phyloP scores from a whole-genome alignment of 2,797 vertebrate species.

The Pristis pectinata region DNA sequence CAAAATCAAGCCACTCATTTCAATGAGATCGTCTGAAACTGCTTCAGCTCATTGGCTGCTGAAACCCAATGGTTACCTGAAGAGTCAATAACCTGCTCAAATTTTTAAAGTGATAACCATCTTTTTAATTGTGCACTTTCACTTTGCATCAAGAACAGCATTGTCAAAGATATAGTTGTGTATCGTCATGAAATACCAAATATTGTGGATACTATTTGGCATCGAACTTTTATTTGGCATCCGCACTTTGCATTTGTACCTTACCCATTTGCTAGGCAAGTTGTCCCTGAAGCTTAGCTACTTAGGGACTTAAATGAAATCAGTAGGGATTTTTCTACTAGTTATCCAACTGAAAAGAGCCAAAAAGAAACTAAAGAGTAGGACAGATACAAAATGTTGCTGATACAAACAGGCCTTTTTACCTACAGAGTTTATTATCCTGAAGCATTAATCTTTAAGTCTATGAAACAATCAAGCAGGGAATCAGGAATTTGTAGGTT shows the following conservation, averaged over 20 bases:
- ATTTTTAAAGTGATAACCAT: not conserved
- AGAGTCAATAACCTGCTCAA: not conserved
- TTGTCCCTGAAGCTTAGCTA: not conserved
- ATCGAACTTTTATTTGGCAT: too few relatives aligned
- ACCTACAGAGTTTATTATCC: not conserved
- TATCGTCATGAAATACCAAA: not conserved
- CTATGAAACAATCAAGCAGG: not conserved
- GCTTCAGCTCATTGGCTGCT: not conserved
- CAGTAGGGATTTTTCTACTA: not conserved
- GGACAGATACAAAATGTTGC: not conserved
- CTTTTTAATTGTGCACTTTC: not conserved
- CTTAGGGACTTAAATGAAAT: not conserved
- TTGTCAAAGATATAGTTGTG: not conserved
- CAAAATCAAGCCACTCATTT: not conserved
- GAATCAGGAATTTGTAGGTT: not conserved
- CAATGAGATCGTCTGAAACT: not conserved
- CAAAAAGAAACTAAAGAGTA: not conserved
- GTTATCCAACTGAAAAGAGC: not conserved
- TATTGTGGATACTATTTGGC: not conserved
- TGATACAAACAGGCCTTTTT: not conserved
- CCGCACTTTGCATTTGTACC: not conserved
- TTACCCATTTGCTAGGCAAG: not conserved
- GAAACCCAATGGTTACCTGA: not conserved
- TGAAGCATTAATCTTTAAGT: not conserved
- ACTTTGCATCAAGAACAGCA: not conserved